These are phyloP conservation scores for Syrrhaptes paradoxus DNA, from an alignment of 2,113 vertebrate species.

Conservation along the genomic window DNA sequence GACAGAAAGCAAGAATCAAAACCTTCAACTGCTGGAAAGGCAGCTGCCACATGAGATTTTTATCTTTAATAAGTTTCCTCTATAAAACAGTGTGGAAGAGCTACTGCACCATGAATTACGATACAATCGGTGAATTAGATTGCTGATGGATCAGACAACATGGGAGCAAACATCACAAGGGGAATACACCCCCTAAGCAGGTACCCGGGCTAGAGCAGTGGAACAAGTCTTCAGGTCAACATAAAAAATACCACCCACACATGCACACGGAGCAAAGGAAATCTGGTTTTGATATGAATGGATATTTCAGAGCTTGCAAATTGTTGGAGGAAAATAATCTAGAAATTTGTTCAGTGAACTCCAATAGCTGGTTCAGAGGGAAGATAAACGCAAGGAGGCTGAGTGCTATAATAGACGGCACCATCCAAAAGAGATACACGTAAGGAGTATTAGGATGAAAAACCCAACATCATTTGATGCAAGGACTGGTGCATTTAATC, in stretches of 20 bases:
- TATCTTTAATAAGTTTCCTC: slow-evolving; percentile 30
- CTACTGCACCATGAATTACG: slow-evolving; percentile 26
- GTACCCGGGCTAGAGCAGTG: not conserved
- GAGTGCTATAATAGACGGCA: not conserved
- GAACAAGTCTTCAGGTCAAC: slow-evolving; percentile 36
- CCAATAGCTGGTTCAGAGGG: slow-evolving; percentile 8
- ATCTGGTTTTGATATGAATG: slow-evolving; percentile 29
- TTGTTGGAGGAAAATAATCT: slow-evolving; percentile 34
- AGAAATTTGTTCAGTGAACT: slow-evolving; percentile 34
- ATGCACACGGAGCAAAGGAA: not conserved
- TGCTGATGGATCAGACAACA: slow-evolving; percentile 12
- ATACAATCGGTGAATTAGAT: not conserved
- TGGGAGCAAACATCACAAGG: not conserved
- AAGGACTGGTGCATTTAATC: slow-evolving; percentile 43
- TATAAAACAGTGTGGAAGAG: not conserved
- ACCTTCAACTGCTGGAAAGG: slow-evolving; percentile 36
- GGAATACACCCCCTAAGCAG: not conserved
- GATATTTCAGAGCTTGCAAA: slow-evolving; percentile 52
- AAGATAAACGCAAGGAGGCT: slow-evolving; percentile 45
- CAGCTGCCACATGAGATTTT: slow-evolving; percentile 3
- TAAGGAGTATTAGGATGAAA: slow-evolving; percentile 41
- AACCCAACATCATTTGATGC: slow-evolving; percentile 11
- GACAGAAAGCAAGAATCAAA: slow-evolving; percentile 32
- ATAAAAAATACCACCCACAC: slow-evolving; percentile 1
- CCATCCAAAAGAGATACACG: slow-evolving; percentile 34